Conservation (phyloP, 1,140 invertebrate species). For the Dreissena rostriformis region DNA sequence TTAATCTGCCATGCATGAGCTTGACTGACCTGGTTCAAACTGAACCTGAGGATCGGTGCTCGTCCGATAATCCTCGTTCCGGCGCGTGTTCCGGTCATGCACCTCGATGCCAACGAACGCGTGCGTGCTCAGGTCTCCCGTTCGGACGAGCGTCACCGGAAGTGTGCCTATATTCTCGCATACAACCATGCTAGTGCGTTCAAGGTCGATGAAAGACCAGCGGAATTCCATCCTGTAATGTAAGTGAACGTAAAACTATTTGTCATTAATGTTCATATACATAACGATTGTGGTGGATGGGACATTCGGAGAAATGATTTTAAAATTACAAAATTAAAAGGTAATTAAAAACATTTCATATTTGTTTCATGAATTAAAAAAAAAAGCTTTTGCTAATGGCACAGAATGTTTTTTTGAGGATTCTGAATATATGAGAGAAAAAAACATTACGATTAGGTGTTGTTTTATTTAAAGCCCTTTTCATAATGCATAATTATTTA, state of each 20-base stretch:
- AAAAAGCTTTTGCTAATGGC: no score
- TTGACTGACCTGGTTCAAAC: slow-evolving; percentile 76
- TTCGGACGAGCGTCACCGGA: slow-evolving; percentile 68
- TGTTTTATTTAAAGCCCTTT: no score
- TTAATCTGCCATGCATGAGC: no score
- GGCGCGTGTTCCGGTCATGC: slow-evolving; percentile 74
- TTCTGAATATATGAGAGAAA: no score
- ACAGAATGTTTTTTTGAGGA: no score
- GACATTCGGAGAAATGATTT: no score
- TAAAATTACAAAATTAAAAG: no score
- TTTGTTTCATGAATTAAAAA: no score
- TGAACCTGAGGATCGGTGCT: slow-evolving; percentile 73
- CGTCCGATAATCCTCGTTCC: slow-evolving; percentile 73
- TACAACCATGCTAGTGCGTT: slow-evolving; percentile 70
- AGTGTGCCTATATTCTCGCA: slow-evolving; percentile 79
- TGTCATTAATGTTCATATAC: neutral
- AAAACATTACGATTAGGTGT: no score
- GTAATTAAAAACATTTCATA: no score
- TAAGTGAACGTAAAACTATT: neutral
- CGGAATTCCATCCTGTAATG: slow-evolving; percentile 61
- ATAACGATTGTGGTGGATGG: neutral
- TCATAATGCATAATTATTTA: no score
- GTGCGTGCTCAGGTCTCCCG: slow-evolving; percentile 68
- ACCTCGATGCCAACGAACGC: slow-evolving; percentile 75
- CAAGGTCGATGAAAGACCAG: slow-evolving; percentile 77